Percentiles rank a stretch among this genome's conserved stretches.
These are phyloP conservation scores for Catonia carolina DNA, from an alignment of 2,888 invertebrate species.

Conservation along the genomic window DNA sequence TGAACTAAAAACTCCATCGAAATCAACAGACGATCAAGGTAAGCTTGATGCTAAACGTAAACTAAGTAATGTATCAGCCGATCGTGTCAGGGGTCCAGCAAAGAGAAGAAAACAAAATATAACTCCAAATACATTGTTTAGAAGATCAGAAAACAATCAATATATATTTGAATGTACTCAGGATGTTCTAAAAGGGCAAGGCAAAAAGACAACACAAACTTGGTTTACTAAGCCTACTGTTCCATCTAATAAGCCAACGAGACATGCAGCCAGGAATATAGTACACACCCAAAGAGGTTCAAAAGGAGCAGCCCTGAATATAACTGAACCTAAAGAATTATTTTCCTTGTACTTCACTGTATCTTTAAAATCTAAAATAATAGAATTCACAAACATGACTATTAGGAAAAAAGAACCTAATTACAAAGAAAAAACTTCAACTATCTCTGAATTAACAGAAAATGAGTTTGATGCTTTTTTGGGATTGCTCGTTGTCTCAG, in stretches of 20 bases:
- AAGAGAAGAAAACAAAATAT: too few species aligned
- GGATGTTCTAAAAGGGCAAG: too few species aligned
- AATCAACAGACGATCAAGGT: constrained; percentile 17
- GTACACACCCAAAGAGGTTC: constrained; percentile 12
- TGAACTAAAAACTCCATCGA: constrained; percentile 14
- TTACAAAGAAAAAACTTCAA: too few species aligned
- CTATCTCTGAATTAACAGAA: constrained; percentile 10
- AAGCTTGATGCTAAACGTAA: constrained; percentile 9
- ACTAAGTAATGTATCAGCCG: background rate
- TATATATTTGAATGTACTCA: too few species aligned
- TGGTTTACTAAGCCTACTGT: constrained; percentile 16
- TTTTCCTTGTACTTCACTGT: constrained; percentile 14
- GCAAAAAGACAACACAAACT: too few species aligned
- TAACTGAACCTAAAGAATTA: background rate
- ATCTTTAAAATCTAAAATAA: background rate
- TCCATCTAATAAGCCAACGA: constrained; percentile 9
- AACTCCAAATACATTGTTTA: too few species aligned
- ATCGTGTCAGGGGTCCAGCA: too few species aligned
- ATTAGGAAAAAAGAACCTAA: too few species aligned
- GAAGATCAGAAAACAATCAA: too few species aligned
- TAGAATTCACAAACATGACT: too few species aligned
- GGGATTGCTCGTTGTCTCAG: constrained; percentile 7
- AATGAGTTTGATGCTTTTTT: constrained; percentile 15
- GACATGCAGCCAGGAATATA: constrained; percentile 13
- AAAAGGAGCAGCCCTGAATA: constrained; percentile 15